Evolutionary conservation across 2,797 vertebrate genomes (phyloP).

Genomic region (Cheirogaleus major): DNA sequence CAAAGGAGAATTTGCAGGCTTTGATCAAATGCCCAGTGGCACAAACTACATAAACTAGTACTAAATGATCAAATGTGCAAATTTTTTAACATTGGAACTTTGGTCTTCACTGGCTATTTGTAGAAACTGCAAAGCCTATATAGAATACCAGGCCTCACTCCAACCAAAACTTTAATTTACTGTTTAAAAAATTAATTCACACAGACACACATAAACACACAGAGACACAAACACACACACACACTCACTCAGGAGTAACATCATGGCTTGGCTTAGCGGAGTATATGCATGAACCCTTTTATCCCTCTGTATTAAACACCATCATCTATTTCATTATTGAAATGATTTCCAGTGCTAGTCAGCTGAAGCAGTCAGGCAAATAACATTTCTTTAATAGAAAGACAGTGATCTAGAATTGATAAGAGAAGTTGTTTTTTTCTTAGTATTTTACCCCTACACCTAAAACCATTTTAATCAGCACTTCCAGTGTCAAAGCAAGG

Average conservation of each 20-base stretch:
- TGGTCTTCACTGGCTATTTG: neutral
- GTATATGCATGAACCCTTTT: neutral
- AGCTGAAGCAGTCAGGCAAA: neutral
- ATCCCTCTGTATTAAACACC: neutral
- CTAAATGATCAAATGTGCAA: neutral
- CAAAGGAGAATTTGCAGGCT: neutral
- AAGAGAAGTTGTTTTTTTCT: neutral
- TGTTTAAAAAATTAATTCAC: neutral
- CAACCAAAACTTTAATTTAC: neutral
- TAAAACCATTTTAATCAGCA: neutral
- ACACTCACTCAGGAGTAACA: neutral
- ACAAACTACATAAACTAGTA: neutral
- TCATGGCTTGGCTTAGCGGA: neutral
- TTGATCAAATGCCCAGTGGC: neutral
- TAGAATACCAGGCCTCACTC: neutral
- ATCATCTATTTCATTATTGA: neutral
- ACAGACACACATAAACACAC: neutral
- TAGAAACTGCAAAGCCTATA: neutral
- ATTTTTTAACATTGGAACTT: neutral
- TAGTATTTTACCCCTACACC: neutral
- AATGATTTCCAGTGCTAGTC: neutral
- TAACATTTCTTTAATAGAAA: neutral
- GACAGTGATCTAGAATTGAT: neutral
- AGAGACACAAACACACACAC: neutral
- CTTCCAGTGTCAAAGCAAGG: neutral